These are phyloP conservation scores for Himalopsyche anomala DNA, from an alignment of 2,888 invertebrate genomes.

Conservation along the genomic window DNA sequence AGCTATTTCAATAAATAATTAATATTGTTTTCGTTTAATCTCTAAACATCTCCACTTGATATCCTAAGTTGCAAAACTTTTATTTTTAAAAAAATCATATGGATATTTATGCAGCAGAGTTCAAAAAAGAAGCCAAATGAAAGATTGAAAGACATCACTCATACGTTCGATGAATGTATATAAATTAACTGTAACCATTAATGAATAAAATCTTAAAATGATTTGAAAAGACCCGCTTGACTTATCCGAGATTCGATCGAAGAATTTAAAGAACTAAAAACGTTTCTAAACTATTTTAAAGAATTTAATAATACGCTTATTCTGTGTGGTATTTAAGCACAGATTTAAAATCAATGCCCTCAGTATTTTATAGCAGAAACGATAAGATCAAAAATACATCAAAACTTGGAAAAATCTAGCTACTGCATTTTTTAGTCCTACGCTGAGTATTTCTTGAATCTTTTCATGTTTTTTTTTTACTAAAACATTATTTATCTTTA, in stretches of 20 bases:
- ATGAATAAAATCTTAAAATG: not conserved
- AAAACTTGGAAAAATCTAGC: slow-evolving; percentile 29
- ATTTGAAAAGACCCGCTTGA: not conserved
- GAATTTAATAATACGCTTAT: not conserved
- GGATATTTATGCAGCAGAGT: too few relatives aligned
- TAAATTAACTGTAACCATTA: not conserved
- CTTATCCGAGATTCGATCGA: not conserved
- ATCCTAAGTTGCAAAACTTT: too few relatives aligned
- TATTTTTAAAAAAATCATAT: too few relatives aligned
- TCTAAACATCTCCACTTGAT: too few relatives aligned
- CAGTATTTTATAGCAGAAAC: not conserved
- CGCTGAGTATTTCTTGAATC: not conserved
- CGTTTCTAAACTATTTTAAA: not conserved
- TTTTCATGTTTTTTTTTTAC: not conserved
- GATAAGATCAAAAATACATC: slow-evolving; percentile 48
- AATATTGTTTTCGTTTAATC: too few relatives aligned
- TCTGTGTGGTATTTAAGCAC: slow-evolving; percentile 36
- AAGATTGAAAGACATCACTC: too few relatives aligned
- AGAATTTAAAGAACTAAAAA: slow-evolving; percentile 27
- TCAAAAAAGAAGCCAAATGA: too few relatives aligned
- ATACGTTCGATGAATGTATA: too few relatives aligned
- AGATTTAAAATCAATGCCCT: slow-evolving; percentile 10
- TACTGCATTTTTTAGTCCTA: slow-evolving; percentile 54
- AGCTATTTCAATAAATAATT: too few relatives aligned
- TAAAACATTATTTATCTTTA: too few relatives aligned